Conservation (phyloP, 30 jellyfish, hydroid and myxozoan genomes). For the Hydractinia symbiolongicarpus region DNA sequence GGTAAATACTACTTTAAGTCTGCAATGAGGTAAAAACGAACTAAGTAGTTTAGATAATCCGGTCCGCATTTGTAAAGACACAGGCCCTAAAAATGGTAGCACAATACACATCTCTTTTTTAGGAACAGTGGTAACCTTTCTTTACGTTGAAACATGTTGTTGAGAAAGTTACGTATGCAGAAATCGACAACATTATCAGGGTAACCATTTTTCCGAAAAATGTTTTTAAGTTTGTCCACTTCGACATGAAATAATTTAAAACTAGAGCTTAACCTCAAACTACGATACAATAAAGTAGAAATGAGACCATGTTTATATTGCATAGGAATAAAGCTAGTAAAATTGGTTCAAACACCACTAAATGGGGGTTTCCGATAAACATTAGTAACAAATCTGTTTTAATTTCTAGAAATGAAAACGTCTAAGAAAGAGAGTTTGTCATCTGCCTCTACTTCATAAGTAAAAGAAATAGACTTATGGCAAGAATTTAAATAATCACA, state of each 20-base stretch:
- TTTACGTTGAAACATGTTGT: background rate
- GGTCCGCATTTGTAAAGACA: background rate
- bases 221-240: background rate
- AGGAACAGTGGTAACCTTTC: background rate
- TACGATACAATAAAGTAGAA: no score
- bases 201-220: background rate
- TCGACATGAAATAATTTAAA: background rate
- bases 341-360: no score
- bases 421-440: no score
- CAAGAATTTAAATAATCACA: no score
- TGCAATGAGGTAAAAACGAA: constrained; percentile 1
- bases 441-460: no score
- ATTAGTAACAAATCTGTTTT: no score
- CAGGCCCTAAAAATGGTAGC: no score
- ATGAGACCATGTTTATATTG: no score
- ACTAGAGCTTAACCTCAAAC: background rate
- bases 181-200: background rate
- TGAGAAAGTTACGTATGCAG: background rate
- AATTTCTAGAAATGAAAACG: no score
- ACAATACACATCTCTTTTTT: background rate
- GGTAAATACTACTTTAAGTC: background rate
- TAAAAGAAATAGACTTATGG: no score
- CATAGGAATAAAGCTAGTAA: no score
- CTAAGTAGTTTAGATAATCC: background rate
- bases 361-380: no score